These are phyloP conservation scores for Lutraria lutraria DNA, from an alignment of 2,888 invertebrate species.

Conservation along the genomic window DNA sequence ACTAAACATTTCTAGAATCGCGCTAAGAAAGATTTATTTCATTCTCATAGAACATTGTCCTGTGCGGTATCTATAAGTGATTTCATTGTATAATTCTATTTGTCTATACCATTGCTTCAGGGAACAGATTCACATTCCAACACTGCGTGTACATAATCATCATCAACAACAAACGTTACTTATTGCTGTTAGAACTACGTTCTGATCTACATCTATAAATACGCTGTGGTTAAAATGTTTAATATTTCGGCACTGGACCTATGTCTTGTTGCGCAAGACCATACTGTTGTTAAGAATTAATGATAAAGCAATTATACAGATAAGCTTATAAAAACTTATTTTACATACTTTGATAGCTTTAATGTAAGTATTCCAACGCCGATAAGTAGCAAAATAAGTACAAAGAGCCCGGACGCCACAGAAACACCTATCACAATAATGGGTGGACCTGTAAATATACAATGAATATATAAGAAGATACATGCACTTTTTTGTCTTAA, in stretches of 20 bases:
- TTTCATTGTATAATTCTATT: too few species aligned
- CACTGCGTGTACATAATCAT: too few species aligned
- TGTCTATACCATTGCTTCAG: too few species aligned
- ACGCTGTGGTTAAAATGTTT: not conserved
- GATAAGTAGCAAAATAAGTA: not conserved
- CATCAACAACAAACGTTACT: too few species aligned
- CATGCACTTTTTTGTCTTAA: not conserved
- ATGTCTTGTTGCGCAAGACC: not conserved
- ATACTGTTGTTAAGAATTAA: not conserved
- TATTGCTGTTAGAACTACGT: not conserved
- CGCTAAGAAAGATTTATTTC: too few species aligned
- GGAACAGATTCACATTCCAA: too few species aligned
- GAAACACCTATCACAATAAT: not conserved
- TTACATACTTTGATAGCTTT: not conserved
- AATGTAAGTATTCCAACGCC: not conserved
- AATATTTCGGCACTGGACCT: not conserved
- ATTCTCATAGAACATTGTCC: too few species aligned
- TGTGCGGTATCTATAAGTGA: too few species aligned
- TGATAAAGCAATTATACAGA: not conserved
- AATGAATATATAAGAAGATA: not conserved
- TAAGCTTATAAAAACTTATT: not conserved
- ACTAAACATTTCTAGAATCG: too few species aligned
- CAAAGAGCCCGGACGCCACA: not conserved
- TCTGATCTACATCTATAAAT: not conserved
- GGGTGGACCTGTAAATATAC: not conserved